Base-by-base conservation (phyloP, 2,888 invertebrate genomes). In the Microplitis deprimator region DNA sequence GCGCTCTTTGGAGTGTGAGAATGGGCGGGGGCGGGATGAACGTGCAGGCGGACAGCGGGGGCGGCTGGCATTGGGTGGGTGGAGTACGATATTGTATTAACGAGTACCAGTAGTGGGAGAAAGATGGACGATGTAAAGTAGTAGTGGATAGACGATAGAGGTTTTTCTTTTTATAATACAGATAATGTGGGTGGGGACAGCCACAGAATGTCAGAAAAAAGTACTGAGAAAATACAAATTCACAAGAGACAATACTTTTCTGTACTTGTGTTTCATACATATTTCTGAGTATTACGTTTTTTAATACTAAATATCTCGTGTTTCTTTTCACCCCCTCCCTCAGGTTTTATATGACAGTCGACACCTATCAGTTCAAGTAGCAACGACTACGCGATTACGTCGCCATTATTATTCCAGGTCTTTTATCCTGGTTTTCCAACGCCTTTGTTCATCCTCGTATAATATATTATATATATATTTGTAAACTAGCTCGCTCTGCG, bases 81-180 rank as follows among this genome's bases (percentile, higher is more conserved):
- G 73, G 59, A 50, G 50, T 50, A 29, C 20, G 59, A 29, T 40
- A 64, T 13, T 61, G 39, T 50, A 29, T 40, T 13, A 16, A 17
- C 41, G 50, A 75, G 38, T 29, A n/a, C 39, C 50, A 17, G 38
- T n/a, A 50, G 60, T 20, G 29, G 60, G 20, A 40, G 60, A 76
- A 68, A 69, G 68, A 50, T 50, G 77, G 75, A 71, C 75, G 76
- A 68, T 76, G 73, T 74, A 78, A 50, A 77, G 81, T 83, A 80
- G 81, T 81, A 82, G 83, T 81, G 77, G 82, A 78, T 82, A 81
- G 73, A 76, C 71, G 79, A 75, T 76, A 77, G 76, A 73, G 71
- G 68, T 70, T 59, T 76, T 77, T 76, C 41, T 41, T 50, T 50
- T 50, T 50, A 50, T 50, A 8, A 70, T 73, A 65, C 59, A 69